Evolutionary conservation across 2,888 invertebrate genomes (phyloP).

Genomic region (Pseudoips prasinana): DNA sequence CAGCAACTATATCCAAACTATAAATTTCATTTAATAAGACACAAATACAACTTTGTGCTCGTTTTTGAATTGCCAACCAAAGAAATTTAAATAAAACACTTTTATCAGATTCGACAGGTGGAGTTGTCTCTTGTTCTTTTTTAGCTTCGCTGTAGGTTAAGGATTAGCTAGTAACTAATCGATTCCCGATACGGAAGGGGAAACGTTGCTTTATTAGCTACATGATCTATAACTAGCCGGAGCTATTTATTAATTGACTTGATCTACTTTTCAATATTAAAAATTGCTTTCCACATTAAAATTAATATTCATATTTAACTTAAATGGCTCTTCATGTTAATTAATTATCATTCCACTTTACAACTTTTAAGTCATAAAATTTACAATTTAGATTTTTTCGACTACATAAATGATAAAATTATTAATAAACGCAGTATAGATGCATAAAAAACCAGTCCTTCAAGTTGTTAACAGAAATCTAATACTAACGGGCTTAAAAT

Average conservation of each 20-base stretch:
- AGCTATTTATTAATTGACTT: slow-evolving; percentile 27
- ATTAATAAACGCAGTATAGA: too few relatives aligned
- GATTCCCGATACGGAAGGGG: slow-evolving; percentile 65
- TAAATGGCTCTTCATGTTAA: slow-evolving; percentile 15
- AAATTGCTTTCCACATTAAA: slow-evolving; percentile 18
- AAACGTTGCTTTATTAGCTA: slow-evolving; percentile 50
- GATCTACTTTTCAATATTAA: slow-evolving; percentile 18
- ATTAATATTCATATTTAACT: slow-evolving; percentile 22
- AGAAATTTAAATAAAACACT: slow-evolving; percentile 81
- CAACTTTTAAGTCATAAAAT: not conserved
- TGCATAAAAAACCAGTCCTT: too few relatives aligned
- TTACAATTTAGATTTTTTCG: too few relatives aligned
- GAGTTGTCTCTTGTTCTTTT: slow-evolving; percentile 59
- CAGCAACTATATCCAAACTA: slow-evolving; percentile 76
- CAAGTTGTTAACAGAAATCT: too few relatives aligned
- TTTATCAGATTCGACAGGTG: slow-evolving; percentile 82
- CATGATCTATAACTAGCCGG: slow-evolving; percentile 37
- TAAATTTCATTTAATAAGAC: slow-evolving; percentile 83
- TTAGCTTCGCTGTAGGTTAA: slow-evolving; percentile 79
- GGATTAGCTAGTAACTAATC: slow-evolving; percentile 76
- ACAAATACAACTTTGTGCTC: slow-evolving; percentile 74
- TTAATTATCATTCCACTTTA: slow-evolving; percentile 12
- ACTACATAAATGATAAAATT: too few relatives aligned
- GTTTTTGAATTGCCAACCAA: slow-evolving; percentile 73
- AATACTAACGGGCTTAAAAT: too few relatives aligned